Evolutionary conservation across 2,113 vertebrate genomes (phyloP), one percentile per base, ranked within the genome.

Genomic region (Echinops telfairi): DNA sequence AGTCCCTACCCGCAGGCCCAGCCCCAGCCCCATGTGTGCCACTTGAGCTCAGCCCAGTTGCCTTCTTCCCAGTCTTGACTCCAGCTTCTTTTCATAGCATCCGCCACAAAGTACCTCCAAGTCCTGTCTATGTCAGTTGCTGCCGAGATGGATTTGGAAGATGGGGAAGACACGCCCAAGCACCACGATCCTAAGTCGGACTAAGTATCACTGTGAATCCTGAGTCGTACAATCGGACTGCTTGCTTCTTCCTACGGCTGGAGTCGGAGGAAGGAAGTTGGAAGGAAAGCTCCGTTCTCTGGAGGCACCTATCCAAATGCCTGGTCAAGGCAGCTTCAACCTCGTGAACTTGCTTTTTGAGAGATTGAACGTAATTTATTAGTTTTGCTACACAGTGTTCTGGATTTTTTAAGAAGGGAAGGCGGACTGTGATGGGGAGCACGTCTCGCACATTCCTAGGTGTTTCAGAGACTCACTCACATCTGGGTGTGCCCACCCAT

Each of bases 91-190:
- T 86, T 83, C 94, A 58, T 58, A 98, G 98, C 97, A 17, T 92
- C 89, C 0, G 17, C 92, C 25, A 97, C 97, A 1, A 12, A 97
- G 38, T 86, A 99, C 64, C 98, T 99, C 93, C 99, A 99, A 97
- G 97, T 99, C 81, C 95, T 99, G 57, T 99, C 99, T 96, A 98
- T 86, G 96, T 99, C 98, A 1, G 99, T 99, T 58, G 91, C 99
- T 96, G 98, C 99, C 0, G 99, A 99, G 97, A 98, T 99, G 98
- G 99, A 99, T 94, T 78, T 83, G 1, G 96, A 98, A 79, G 97
- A 98, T 85, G 94, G 57, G 86, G 85, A 20, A 92, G 94, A 94
- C 70, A 78, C 9, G n/a, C 15, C 87, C n/a, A 92, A 96, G 38
- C 93, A 96, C 86, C 68, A 29, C 36, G 70, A 88, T 38, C 66